Conservation (phyloP, 2,113 vertebrate genomes). For the Calidris pygmaea region DNA sequence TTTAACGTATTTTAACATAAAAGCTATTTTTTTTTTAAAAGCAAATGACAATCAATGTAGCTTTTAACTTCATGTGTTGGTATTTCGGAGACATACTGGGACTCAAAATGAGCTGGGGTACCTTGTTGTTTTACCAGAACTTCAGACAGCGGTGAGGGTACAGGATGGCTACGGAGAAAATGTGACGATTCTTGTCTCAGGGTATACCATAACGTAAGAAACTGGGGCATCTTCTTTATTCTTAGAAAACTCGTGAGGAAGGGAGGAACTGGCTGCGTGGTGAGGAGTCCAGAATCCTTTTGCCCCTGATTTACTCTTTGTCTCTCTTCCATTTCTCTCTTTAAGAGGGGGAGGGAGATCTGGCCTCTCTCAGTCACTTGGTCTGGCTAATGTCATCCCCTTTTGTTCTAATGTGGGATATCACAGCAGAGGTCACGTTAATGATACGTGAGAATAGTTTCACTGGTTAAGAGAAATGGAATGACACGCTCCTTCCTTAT, state of each 20-base stretch:
- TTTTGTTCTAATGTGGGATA: neutral
- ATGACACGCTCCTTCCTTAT: neutral
- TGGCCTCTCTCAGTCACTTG: neutral
- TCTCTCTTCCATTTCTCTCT: neutral
- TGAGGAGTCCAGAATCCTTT: neutral
- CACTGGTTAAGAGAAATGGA: neutral
- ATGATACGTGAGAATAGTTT: neutral
- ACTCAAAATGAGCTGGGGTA: neutral
- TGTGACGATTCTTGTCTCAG: neutral
- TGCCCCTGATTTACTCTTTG: neutral
- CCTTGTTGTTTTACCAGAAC: neutral
- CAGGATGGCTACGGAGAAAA: neutral
- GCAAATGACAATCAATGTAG: neutral
- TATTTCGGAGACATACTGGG: neutral
- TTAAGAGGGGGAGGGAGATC: neutral
- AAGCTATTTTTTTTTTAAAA: neutral
- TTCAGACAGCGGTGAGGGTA: neutral
- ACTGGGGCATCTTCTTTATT: neutral
- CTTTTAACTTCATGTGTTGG: neutral
- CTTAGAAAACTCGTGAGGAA: neutral
- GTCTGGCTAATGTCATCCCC: neutral
- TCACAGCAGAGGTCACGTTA: neutral
- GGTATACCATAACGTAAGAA: neutral
- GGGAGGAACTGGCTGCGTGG: neutral
- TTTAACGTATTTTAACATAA: neutral